These are phyloP conservation scores for Melanotus villosus DNA, from an alignment of 2,888 invertebrate species.

Conservation along the genomic window DNA sequence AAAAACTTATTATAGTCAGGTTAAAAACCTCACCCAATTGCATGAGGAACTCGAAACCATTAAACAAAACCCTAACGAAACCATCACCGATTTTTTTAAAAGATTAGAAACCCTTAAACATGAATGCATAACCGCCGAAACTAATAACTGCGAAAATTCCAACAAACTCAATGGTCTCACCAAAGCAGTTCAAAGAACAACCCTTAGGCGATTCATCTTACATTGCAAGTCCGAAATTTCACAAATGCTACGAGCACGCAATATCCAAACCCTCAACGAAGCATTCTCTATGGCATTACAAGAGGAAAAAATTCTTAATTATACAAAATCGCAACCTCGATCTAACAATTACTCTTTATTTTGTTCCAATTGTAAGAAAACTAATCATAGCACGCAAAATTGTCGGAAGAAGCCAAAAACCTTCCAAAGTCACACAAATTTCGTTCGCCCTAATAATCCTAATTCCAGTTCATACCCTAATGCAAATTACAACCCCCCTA, in stretches of 20 bases:
- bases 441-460: background rate
- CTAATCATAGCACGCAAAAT: conserved; percentile 18
- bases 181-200: conserved; percentile 23
- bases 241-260: conserved; percentile 40
- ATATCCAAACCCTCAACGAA: conserved; percentile 35
- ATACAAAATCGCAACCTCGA: background rate
- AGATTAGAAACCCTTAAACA: conserved; percentile 35
- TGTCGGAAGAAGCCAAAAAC: conserved; percentile 6
- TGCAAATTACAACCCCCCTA: background rate
- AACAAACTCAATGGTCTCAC: conserved; percentile 25
- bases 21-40: conserved; percentile 32
- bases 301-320: conserved; percentile 32
- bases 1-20: conserved; percentile 36
- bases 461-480: background rate
- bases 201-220: conserved; percentile 39
- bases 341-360: background rate
- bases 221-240: conserved; percentile 38
- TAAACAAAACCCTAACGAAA: conserved; percentile 36
- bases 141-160: background rate
- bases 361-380: conserved; percentile 30
- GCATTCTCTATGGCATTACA: conserved; percentile 40
- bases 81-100: conserved; percentile 34
- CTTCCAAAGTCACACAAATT: background rate
- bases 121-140: conserved; percentile 36
- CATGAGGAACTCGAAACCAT: conserved; percentile 45